Conservation (phyloP, 2,113 vertebrate genomes). For the Burhinus oedicnemus region DNA sequence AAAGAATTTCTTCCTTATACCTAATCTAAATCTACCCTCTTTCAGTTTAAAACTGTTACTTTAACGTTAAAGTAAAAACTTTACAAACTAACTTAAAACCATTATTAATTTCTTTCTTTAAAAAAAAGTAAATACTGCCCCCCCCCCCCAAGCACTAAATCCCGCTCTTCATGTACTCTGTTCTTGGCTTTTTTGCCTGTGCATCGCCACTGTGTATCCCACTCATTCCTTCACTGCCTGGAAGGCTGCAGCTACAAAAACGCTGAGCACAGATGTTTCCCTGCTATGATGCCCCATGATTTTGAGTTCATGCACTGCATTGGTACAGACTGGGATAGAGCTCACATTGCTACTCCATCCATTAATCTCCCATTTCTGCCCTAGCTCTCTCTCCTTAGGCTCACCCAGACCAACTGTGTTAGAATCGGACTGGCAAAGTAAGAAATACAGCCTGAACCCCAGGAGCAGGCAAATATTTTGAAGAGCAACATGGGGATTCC, state of each 20-base stretch:
- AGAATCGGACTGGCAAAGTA: not conserved
- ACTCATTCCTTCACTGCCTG: not conserved
- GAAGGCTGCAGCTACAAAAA: not conserved
- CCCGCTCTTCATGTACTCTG: accelerated
- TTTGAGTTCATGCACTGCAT: not conserved
- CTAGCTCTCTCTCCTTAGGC: not conserved
- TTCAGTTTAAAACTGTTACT: not conserved
- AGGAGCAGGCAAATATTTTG: not conserved
- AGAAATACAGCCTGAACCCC: not conserved
- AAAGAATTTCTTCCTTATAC: not conserved
- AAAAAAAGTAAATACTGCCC: not conserved
- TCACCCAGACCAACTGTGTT: not conserved
- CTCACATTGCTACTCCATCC: not conserved
- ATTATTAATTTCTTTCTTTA: not conserved
- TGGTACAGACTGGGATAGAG: not conserved
- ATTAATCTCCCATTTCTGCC: not conserved
- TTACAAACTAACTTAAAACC: not conserved
- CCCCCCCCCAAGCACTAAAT: not conserved
- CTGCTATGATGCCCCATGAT: accelerated
- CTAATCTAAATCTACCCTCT: not conserved
- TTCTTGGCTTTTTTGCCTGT: not conserved
- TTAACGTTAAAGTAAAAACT: not conserved
- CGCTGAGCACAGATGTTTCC: not conserved
- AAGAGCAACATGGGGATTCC: not conserved
- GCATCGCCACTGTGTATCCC: accelerated